Evolutionary conservation across 2,888 invertebrate species (phyloP).

Genomic region (Darwinula stevensoni): DNA sequence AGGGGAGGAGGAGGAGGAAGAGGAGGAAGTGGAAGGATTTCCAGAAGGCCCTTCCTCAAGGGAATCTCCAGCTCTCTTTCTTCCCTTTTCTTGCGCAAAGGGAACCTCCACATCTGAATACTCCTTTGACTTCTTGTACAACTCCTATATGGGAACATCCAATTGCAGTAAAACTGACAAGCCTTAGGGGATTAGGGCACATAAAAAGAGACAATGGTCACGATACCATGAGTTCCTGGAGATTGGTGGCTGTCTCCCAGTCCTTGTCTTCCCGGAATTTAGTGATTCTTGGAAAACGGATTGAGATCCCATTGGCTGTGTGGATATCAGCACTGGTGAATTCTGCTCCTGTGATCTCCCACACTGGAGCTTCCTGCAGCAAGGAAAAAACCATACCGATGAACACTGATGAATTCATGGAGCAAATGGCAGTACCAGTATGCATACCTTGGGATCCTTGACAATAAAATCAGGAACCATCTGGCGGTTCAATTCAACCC

Average conservation of each 20-base stretch:
- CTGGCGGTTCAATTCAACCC: slow-evolving; percentile 50
- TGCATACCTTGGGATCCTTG: slow-evolving; percentile 34
- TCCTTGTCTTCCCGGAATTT: slow-evolving; percentile 46
- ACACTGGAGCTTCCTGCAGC: slow-evolving; percentile 40
- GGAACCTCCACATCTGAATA: no score
- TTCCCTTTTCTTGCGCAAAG: no score
- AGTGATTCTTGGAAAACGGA: slow-evolving; percentile 60
- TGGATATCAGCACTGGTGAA: slow-evolving; percentile 31
- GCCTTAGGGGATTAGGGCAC: no score
- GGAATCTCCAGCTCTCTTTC: no score
- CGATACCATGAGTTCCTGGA: slow-evolving; percentile 34
- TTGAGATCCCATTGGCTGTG: slow-evolving; percentile 75
- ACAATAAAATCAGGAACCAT: slow-evolving; percentile 74
- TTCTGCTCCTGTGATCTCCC: slow-evolving; percentile 64
- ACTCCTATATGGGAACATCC: no score
- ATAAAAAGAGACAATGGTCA: no score
- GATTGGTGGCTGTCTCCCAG: slow-evolving; percentile 49
- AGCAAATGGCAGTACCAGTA: slow-evolving; percentile 4
- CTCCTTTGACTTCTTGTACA: no score
- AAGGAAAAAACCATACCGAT: slow-evolving; percentile 6
- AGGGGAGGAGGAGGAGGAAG: no score
- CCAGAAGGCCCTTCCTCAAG: no score
- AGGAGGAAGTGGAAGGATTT: no score
- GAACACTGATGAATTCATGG: background rate
- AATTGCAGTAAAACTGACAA: no score